phyloP scores from a whole-genome alignment of 2,888 invertebrate species.

The Ctenicera cuprea region DNA sequence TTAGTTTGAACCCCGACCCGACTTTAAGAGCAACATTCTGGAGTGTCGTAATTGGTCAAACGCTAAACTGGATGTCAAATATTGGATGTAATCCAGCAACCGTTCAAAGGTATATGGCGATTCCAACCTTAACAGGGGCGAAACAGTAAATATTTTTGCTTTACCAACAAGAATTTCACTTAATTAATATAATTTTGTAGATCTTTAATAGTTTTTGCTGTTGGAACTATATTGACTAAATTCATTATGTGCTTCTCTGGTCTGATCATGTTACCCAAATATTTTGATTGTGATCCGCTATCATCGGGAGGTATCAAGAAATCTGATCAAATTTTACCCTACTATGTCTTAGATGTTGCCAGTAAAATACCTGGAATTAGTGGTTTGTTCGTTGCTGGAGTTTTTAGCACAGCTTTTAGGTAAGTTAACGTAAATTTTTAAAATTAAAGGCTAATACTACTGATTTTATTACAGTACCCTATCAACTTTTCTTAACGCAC shows the following conservation, averaged over 20 bases:
- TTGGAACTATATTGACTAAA: constrained; percentile 58
- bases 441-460: neutral
- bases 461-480: constrained; percentile 74
- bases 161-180: neutral
- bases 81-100: constrained; percentile 76
- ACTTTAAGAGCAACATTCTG: constrained; percentile 78
- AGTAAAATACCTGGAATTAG: constrained; percentile 75
- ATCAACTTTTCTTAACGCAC: constrained; percentile 78
- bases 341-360: constrained; percentile 75
- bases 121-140: constrained; percentile 75
- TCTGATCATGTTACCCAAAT: constrained; percentile 64
- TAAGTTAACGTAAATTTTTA: constrained; percentile 66
- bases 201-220: constrained; percentile 63
- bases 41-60: constrained; percentile 76
- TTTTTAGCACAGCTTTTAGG: constrained; percentile 83
- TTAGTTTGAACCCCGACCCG: constrained; percentile 76
- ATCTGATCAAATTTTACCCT: constrained; percentile 69
- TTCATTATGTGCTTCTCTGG: constrained; percentile 60
- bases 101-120: constrained; percentile 77
- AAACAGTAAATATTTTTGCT: constrained; percentile 66
- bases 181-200: constrained; percentile 58
- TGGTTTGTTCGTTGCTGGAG: constrained; percentile 84
- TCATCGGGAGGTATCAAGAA: constrained; percentile 53
- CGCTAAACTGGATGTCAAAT: constrained; percentile 75
- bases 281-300: constrained; percentile 64